Base-by-base conservation (phyloP, 2,113 vertebrate species). In the Dipodomys stephensi region DNA sequence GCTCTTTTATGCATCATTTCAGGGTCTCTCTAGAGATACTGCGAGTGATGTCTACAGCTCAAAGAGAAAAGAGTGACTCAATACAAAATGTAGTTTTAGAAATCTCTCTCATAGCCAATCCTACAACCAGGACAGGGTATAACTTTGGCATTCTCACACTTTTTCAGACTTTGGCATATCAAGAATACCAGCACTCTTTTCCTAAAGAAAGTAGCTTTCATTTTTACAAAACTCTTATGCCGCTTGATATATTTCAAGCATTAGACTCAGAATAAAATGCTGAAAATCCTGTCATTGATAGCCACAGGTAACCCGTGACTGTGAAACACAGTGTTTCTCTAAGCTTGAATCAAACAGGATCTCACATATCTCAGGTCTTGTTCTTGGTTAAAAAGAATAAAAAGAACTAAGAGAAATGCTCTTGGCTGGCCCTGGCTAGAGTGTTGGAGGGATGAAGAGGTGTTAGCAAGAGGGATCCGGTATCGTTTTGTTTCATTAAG, bases 401-500 rank as follows among this genome's bases (percentile, higher is more conserved):
- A 96, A 88, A 80, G 88, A 96, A 81, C 74, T 46, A 71, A 95
- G 78, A 90, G 93, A 96, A 97, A 90, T 35, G 62, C 93, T 95
- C 94, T 96, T 96, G 96, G 97, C 93, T 95, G 79, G 88, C 67
- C 46, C 35, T 92, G 32, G 72, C 85, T 85, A 71, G 86, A 72
- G 25, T 78, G 80, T 19, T 92, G 94, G 62, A 94, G 90, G 91
- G 84, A 88, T 62, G 71, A 69, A 35, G 94, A 95, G 96, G 96
- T 97, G 95, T 96, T 83, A 95, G 87, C 2, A 13, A 91, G 94
- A 90, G 57, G 93, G 94, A 97, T 97, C 97, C 96, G 93, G 96
- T 96, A 96, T 96, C 95, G 95, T 92, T 97, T 96, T 97, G 97
- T 97, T 96, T 96, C 94, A 67, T 86, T 95, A 95, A 96, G 94